Evolutionary conservation across 2,888 invertebrate species (phyloP).

Genomic region (Pharmacophagus antenor): DNA sequence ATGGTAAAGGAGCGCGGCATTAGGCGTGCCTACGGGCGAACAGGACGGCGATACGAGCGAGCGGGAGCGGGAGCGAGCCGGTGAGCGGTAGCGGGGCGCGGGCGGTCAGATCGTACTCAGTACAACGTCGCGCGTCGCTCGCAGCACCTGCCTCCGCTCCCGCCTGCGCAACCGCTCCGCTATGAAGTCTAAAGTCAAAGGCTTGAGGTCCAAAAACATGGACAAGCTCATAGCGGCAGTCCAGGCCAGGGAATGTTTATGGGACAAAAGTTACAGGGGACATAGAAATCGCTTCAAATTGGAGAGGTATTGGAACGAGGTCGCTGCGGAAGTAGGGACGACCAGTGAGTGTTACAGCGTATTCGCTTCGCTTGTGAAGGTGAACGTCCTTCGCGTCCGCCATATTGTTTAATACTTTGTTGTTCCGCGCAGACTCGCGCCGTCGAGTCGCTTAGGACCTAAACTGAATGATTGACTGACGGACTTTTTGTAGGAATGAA

Average conservation of each 20-base stretch:
- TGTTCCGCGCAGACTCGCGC: conserved; percentile 22
- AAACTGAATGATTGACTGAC: neutral
- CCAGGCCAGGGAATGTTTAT: conserved; percentile 71
- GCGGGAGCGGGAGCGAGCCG: conserved; percentile 51
- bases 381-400: conserved; percentile 46
- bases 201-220: conserved; percentile 67
- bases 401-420: conserved; percentile 36
- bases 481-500: conserved; percentile 3
- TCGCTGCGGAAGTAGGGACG: conserved; percentile 70
- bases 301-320: conserved; percentile 76
- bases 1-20: conserved; percentile 45
- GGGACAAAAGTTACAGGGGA: conserved; percentile 73
- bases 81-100: conserved; percentile 44
- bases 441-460: neutral
- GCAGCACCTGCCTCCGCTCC: conserved; percentile 47
- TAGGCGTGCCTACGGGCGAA: conserved; percentile 64
- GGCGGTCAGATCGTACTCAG: conserved; percentile 42
- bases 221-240: conserved; percentile 74
- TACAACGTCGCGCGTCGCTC: conserved; percentile 55
- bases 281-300: conserved; percentile 72
- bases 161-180: conserved; percentile 60
- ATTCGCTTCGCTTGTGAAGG: conserved; percentile 41
- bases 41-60: conserved; percentile 51
- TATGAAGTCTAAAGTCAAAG: conserved; percentile 60
- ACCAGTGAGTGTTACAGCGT: conserved; percentile 63